Conservation (phyloP, 2,797 vertebrate genomes). For the Crenuchus spilurus region DNA sequence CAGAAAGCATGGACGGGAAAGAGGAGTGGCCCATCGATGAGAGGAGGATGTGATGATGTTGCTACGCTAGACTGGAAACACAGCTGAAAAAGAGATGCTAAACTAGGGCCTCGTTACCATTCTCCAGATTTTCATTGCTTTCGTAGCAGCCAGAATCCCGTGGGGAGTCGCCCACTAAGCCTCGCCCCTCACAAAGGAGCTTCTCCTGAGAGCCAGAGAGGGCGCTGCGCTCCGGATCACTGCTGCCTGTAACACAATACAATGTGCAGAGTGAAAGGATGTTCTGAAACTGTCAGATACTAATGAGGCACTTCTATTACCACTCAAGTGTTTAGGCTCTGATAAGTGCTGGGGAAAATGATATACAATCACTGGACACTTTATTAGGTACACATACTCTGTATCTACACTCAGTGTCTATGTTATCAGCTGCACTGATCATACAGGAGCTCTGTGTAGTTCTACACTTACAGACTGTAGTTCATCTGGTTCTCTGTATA, state of each 20-base stretch:
- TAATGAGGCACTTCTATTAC: too few species aligned
- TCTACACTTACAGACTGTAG: too few species aligned
- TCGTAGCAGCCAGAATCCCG: constrained; percentile 98
- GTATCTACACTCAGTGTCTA: too few species aligned
- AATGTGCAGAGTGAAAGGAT: constrained; percentile 10
- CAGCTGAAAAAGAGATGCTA: constrained; percentile 57
- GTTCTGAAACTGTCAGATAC: too few species aligned
- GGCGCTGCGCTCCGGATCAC: constrained; percentile 82
- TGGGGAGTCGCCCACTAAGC: constrained; percentile 88
- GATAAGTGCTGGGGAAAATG: too few species aligned
- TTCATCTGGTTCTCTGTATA: too few species aligned
- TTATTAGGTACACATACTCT: too few species aligned
- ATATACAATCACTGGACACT: too few species aligned
- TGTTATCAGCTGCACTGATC: too few species aligned
- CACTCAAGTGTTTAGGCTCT: too few species aligned
- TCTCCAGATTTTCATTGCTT: constrained; percentile 97
- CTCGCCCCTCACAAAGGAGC: constrained; percentile 87
- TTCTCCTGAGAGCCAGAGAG: constrained; percentile 96
- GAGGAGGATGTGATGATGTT: constrained; percentile 50
- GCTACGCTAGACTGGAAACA: constrained; percentile 52
- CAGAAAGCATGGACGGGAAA: constrained; percentile 58
- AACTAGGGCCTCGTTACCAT: constrained; percentile 83
- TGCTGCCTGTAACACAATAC: constrained; percentile 84
- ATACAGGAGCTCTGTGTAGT: too few species aligned
- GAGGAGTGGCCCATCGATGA: constrained; percentile 52